Conservation (phyloP, 2,888 invertebrate species). For the Orthosia incerta region DNA sequence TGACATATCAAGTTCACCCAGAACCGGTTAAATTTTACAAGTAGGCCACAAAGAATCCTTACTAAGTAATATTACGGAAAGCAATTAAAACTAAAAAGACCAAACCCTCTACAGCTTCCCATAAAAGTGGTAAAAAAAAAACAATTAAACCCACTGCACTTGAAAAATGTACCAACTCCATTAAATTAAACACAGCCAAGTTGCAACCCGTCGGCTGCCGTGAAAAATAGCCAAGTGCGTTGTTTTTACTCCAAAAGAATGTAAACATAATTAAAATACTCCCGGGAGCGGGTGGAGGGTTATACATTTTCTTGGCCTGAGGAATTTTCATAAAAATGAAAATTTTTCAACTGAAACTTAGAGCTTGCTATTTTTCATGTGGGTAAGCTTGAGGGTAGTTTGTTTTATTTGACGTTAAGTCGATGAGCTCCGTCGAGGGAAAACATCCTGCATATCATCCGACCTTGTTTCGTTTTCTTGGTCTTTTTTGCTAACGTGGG, state of each 20-base stretch:
- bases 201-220: conserved; percentile 61
- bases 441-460: conserved; percentile 38
- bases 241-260: conserved; percentile 77
- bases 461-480: not conserved
- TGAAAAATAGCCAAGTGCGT: conserved; percentile 75
- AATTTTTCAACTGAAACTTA: conserved; percentile 43
- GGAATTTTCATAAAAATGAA: conserved; percentile 65
- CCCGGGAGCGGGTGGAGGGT: conserved; percentile 58
- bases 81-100: conserved; percentile 57
- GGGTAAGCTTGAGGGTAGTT: conserved; percentile 38
- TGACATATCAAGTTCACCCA: too few species aligned
- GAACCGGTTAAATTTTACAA: not conserved
- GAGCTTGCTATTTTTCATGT: conserved; percentile 50
- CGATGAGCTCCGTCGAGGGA: conserved; percentile 43
- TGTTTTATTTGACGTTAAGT: conserved; percentile 56
- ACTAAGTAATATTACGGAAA: conserved; percentile 42
- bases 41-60: conserved; percentile 12
- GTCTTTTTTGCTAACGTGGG: conserved; percentile 1
- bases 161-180: conserved; percentile 71
- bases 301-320: conserved; percentile 60
- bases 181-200: conserved; percentile 68
- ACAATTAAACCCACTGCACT: conserved; percentile 62
- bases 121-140: conserved; percentile 41
- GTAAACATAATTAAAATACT: conserved; percentile 86
- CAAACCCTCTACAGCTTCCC: conserved; percentile 36